These are phyloP conservation scores for Channa argus DNA, from an alignment of 2,113 vertebrate species.

Conservation along the genomic window DNA sequence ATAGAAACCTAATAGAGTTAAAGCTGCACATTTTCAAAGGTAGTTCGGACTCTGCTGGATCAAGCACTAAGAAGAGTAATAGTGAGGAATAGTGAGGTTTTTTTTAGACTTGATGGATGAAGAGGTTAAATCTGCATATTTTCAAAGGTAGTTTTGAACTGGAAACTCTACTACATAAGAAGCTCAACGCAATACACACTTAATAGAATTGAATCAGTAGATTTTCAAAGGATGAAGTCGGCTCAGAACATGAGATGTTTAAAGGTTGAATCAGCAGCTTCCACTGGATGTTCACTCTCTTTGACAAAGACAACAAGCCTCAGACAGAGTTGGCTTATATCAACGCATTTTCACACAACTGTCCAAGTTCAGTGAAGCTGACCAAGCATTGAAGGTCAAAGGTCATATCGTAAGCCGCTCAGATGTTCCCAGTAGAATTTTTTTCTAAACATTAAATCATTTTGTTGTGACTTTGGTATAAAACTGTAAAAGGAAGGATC, in stretches of 20 bases:
- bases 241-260: not conserved
- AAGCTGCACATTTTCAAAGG: too few relatives aligned
- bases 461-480: not conserved
- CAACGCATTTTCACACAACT: too few relatives aligned
- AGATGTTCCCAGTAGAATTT: not conserved
- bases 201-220: too few relatives aligned
- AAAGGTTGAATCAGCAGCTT: not conserved
- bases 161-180: not conserved
- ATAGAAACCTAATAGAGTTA: too few relatives aligned
- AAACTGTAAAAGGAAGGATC: not conserved
- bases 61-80: too few relatives aligned
- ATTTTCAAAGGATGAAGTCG: too few relatives aligned
- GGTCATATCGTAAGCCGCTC: not conserved
- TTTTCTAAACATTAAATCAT: not conserved
- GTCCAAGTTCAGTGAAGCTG: too few relatives aligned
- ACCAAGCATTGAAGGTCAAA: conserved; percentile 6
- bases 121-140: not conserved
- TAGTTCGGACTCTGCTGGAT: too few relatives aligned
- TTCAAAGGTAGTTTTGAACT: not conserved
- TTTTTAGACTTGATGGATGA: not conserved
- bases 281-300: not conserved
- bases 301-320: too few relatives aligned
- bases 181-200: too few relatives aligned
- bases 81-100: too few relatives aligned
- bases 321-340: too few relatives aligned